A percentile compares a stretch with the other conserved stretches of the same genome.
phyloP scores from a whole-genome alignment of 2,888 invertebrate genomes.

The Aporophyla lueneburgensis region DNA sequence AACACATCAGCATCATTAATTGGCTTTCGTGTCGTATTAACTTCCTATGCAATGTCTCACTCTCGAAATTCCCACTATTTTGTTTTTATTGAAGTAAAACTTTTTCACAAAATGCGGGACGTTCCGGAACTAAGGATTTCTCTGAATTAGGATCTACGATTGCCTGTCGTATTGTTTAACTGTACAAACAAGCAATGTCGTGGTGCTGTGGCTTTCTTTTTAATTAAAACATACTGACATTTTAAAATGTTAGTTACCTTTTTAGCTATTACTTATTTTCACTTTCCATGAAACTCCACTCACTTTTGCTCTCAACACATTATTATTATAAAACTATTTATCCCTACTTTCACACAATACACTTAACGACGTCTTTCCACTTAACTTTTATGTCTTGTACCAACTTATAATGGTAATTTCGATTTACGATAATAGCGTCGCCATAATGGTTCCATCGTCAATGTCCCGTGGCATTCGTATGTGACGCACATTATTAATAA shows the following conservation, averaged over 20 bases:
- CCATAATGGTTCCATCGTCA: conserved; percentile 71
- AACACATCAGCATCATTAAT: background rate
- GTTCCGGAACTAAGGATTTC: background rate
- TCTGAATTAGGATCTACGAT: background rate
- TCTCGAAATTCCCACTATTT: background rate
- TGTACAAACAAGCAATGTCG: background rate
- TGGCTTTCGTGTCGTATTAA: background rate
- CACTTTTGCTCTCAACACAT: conserved; percentile 2
- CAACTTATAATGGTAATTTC: conserved; percentile 75
- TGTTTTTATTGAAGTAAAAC: background rate
- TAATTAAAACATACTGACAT: background rate
- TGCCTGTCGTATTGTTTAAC: background rate
- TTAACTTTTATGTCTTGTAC: conserved; percentile 66
- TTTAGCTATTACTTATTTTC: background rate
- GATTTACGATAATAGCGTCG: conserved; percentile 79
- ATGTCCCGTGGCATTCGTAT: conserved; percentile 68
- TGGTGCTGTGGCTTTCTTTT: background rate
- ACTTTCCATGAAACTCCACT: conserved; percentile 3
- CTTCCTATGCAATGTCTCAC: background rate
- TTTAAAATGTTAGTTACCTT: background rate
- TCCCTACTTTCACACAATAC: conserved; percentile 27
- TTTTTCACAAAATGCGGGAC: background rate
- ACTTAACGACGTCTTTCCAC: conserved; percentile 52
- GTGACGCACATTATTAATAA: conserved; percentile 63
- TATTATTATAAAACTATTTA: conserved; percentile 44